Evolutionary conservation across 2,113 vertebrate species (phyloP), one percentile per base, ranked within the genome.

Genomic region (Paradoxurus hermaphroditus): DNA sequence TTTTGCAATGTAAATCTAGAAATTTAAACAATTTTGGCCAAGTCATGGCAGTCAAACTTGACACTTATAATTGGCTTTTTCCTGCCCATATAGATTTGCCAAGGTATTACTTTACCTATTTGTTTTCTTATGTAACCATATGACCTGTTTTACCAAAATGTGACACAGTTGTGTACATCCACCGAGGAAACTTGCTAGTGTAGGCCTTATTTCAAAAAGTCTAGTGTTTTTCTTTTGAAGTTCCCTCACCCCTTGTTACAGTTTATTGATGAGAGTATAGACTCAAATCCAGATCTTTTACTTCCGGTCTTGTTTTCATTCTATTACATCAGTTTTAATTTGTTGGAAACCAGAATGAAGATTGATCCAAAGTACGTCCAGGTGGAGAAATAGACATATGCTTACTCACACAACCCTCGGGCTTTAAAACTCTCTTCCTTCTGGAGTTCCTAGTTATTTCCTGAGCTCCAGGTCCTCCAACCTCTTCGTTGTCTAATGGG

Each of bases 11-110:
- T 90, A 79, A 3, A 59, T 95, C 83, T 62, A 21, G 31, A 90
- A 14, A 93, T 67, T 94, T 84, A 88, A 97, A 73, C 16, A 81
- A 91, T 84, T 90, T 78, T 53, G 65, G 67, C 21, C 90, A 94
- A 72, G 44, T 65, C 44, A 23, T 49, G 68, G 51, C 49, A 82
- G n/a, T 90, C 21, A 72, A 72, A 49, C 53, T 8, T 90, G 70
- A 79, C 29, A 15, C 31, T 68, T 63, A 67, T 25, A 81, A 70
- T 92, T 83, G 31, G 4, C n/a, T 75, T 86, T 93, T 67, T 7
- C 18, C 1, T 67, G 4, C 5, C 70, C 53, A 51, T 31, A 39
- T 25, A 63, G 34, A 78, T 94, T 92, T 84, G 5, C 63, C 73
- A 68, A 70, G 23, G 15, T 75, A 14, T 41, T 85, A 25, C 56